Evolutionary conservation across 2,113 vertebrate species (phyloP), one percentile per base, ranked within the genome.

Genomic region (Tyrannus savana): DNA sequence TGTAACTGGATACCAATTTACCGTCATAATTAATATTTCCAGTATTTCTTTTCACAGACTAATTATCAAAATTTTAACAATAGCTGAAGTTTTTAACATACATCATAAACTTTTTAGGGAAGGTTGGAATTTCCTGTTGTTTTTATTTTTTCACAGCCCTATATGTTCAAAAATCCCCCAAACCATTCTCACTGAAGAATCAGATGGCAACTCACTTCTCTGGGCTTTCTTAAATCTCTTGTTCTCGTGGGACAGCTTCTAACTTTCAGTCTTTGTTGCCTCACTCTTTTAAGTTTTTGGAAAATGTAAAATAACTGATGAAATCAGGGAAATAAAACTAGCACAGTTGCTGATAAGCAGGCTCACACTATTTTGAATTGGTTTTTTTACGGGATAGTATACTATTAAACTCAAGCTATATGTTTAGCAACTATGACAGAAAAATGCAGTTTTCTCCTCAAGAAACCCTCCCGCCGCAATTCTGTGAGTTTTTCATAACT

Each of bases 401-500:
- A 41, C 3, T 44, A 8, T 46, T 71, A 84, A 72, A 80, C 3
- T 72, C 22, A 84, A 74, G 27, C 12, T 24, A 47, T 19, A 28
- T 19, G 1, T 76, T 79, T 62, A 64, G 12, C 14, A 59, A 14
- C 31, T 39, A 25, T 59, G 28, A 52, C 27, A 31, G 39, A 44
- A 2, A 76, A 67, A 53, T 16, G 1, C 5, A 39, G 3, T 24
- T 44, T 72, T 76, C 3, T 42, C 3, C 33, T 19, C 5, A 7
- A 15, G 11, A 39, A 62, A 7, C 31, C 0, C 0, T 24, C 25
- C 49, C 2, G 6, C 24, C 4, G 39, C 14, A 68, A 62, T 23
- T 41, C 27, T 9, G 56, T 59, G 31, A 53, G 3, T 30, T 67
- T 84, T 86, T 73, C 3, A 3, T 56, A 60, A 72, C 22, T 58